Percentiles rank a stretch among this genome's conserved stretches.
Evolutionary conservation across 2,888 invertebrate genomes (phyloP).

Genomic region (Drosophila rubida): DNA sequence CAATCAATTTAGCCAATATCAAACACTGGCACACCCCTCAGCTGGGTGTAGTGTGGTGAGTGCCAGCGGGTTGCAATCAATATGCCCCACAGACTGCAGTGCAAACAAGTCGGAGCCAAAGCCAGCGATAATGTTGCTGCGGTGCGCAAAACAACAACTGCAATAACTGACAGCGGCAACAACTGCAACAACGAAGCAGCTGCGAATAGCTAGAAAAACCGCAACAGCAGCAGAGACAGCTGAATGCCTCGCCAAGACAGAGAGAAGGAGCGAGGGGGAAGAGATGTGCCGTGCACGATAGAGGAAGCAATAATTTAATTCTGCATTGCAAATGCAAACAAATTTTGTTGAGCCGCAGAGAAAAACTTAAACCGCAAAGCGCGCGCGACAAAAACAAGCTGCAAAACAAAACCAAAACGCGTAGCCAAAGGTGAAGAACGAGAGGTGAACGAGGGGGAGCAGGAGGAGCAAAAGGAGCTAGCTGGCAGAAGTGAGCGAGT

Average conservation of each 20-base stretch:
- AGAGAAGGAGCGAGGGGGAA: neutral
- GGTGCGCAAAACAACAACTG: slow-evolving; percentile 65
- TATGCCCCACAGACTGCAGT: slow-evolving; percentile 60
- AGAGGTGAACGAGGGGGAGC: neutral
- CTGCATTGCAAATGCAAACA: slow-evolving; percentile 77
- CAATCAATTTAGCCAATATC: slow-evolving; percentile 29
- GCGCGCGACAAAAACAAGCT: slow-evolving; percentile 58
- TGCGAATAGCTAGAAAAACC: slow-evolving; percentile 8
- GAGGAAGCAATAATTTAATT: slow-evolving; percentile 81
- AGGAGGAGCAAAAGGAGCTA: slow-evolving; percentile 33
- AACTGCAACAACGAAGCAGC: slow-evolving; percentile 43
- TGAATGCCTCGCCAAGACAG: slow-evolving; percentile 27
- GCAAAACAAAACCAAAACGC: slow-evolving; percentile 54
- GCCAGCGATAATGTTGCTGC: slow-evolving; percentile 72
- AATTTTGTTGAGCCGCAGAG: slow-evolving; percentile 74
- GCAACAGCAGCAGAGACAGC: slow-evolving; percentile 38
- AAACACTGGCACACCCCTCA: slow-evolving; percentile 9
- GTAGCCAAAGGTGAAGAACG: slow-evolving; percentile 27
- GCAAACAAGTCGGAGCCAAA: slow-evolving; percentile 63
- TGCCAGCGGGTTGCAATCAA: slow-evolving; percentile 61
- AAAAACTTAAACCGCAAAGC: slow-evolving; percentile 69
- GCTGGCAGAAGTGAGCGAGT: slow-evolving; percentile 69
- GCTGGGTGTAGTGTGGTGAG: slow-evolving; percentile 18
- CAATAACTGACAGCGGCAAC: slow-evolving; percentile 32
- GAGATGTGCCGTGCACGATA: slow-evolving; percentile 24